A percentile compares a stretch with the other conserved stretches of the same genome.
Conservation (phyloP, 2,888 invertebrate genomes). For the Pterostichus madidus region DNA sequence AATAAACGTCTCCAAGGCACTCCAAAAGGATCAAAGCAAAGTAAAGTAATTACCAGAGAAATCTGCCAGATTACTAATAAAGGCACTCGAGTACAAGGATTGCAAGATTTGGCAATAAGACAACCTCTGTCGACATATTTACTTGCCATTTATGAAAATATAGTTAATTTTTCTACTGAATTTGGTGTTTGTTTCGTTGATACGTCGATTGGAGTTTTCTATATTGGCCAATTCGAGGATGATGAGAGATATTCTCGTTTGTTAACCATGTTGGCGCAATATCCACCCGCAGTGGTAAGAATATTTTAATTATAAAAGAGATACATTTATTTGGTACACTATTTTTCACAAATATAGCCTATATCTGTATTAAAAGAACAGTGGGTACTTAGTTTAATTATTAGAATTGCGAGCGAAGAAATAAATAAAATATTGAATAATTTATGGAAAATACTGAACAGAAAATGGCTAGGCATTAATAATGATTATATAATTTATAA, state of each 20-base stretch:
- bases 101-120: slow-evolving; percentile 88
- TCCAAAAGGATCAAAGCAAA: slow-evolving; percentile 86
- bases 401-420: too few relatives aligned
- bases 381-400: too few relatives aligned
- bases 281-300: slow-evolving; percentile 83
- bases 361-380: too few relatives aligned
- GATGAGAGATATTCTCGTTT: slow-evolving; percentile 94
- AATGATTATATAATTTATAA: neutral
- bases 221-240: slow-evolving; percentile 95
- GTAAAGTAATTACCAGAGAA: slow-evolving; percentile 95
- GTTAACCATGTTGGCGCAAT: slow-evolving; percentile 93
- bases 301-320: too few relatives aligned
- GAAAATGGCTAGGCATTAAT: too few relatives aligned
- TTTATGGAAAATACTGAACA: too few relatives aligned
- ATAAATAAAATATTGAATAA: too few relatives aligned
- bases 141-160: slow-evolving; percentile 90
- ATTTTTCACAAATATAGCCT: too few relatives aligned
- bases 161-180: slow-evolving; percentile 76
- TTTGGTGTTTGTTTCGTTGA: slow-evolving; percentile 97
- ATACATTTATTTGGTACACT: too few relatives aligned
- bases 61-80: slow-evolving; percentile 94
- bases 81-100: slow-evolving; percentile 91
- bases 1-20: slow-evolving; percentile 85
- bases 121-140: slow-evolving; percentile 85
- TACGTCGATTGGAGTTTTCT: slow-evolving; percentile 94